Percentiles rank a stretch among this genome's conserved stretches.
Evolutionary conservation across 2,113 vertebrate species (phyloP).

Genomic region (Chaetorhynchus papuensis): DNA sequence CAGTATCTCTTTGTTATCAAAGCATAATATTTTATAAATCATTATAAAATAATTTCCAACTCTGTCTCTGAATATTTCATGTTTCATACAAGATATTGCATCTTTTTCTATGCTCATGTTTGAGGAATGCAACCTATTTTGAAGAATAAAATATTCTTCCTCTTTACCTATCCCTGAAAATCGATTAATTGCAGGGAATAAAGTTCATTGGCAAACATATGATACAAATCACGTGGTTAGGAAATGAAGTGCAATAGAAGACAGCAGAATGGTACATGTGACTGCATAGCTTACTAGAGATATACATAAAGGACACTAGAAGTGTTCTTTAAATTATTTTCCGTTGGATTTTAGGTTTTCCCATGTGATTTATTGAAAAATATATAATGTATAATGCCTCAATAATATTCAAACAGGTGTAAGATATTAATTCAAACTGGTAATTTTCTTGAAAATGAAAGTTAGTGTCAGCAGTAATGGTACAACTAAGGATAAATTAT

Average conservation of each 20-base stretch:
- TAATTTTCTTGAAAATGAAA: not conserved
- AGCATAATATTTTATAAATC: not conserved
- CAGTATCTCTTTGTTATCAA: not conserved
- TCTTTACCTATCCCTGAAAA: not conserved
- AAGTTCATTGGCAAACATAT: not conserved
- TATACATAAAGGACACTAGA: not conserved
- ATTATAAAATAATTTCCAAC: not conserved
- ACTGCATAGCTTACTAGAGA: fast-evolving
- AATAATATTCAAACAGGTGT: not conserved
- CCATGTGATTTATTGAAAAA: not conserved
- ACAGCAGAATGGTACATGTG: not conserved
- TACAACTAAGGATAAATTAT: not conserved
- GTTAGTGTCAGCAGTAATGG: not conserved
- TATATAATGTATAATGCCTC: not conserved
- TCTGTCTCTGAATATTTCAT: not conserved
- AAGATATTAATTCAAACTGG: not conserved
- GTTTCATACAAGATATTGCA: not conserved
- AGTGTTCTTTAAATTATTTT: not conserved
- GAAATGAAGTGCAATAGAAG: not conserved
- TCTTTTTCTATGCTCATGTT: not conserved
- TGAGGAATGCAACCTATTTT: not conserved
- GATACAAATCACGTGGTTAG: not conserved
- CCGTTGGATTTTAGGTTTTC: not conserved
- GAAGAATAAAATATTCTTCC: not conserved
- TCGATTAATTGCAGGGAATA: not conserved